Base-by-base conservation (phyloP, 2,888 invertebrate species). In the Rhimphoctona megacephalus region DNA sequence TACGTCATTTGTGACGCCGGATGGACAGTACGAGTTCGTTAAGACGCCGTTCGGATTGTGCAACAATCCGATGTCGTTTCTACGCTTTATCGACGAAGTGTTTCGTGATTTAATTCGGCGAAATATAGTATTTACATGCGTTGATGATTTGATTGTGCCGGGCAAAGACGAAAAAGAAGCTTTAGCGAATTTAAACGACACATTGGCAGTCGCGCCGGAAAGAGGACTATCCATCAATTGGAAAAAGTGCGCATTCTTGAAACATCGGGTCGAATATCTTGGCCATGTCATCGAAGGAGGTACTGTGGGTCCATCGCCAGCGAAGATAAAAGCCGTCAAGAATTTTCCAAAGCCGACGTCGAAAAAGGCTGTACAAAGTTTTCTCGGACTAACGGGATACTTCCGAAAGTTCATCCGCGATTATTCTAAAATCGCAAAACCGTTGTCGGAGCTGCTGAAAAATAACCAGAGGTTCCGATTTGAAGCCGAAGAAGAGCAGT, bases 341-440 rank as follows among this genome's bases (percentile, higher is more conserved):
- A 82, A 86, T 0, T 92, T 92, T 88, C 92, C 92, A 19, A 85
- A 84, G 36, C 93, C 92, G 0, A 91, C 22, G 69, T 89, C 79
- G 7, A 54, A 84, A 1, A 91, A 91, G 66, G 86, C 92, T 39
- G 67, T 93, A 2, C 91, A 92, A 80, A 90, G 90, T 67, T 93
- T 93, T 85, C 80, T 94, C 14, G 92, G 92, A 6, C 72, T 94
- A 8, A 91, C 92, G 0, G 91, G 91, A 36, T 93, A 93, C 88
- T 94, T 93, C 79, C 64, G 92, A 33, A 93, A 93, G 69, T 94
- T 93, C 84, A 90, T 94, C 19, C 82, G 81, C 11, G 81, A 85
- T n/a, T n/a, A n/a, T n/a, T n/a, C n/a, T n/a, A n/a, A n/a, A n/a
- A n/a, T n/a, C n/a, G n/a, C n/a, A n/a, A 92, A 90, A 81, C 92